These are phyloP conservation scores for Idaea dimidiata DNA, from an alignment of 2,888 invertebrate species.

Conservation along the genomic window DNA sequence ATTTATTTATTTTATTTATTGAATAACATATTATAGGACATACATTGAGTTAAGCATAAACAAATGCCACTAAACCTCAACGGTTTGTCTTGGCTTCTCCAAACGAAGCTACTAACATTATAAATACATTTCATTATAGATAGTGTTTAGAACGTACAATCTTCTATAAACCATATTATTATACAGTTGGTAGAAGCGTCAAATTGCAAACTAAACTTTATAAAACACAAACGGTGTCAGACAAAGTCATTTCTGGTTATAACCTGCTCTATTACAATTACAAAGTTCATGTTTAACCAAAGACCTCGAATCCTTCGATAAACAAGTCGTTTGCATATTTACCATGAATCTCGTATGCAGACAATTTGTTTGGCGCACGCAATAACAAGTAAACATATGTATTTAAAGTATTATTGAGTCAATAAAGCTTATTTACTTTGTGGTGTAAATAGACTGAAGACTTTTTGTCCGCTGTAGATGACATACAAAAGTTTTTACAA, in stretches of 20 bases:
- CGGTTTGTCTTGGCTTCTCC: no score
- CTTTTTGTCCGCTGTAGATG: not conserved
- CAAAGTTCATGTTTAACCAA: not conserved
- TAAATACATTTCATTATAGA: no score
- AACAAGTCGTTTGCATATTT: not conserved
- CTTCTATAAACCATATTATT: no score
- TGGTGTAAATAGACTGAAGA: not conserved
- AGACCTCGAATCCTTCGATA: not conserved
- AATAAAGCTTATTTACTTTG: not conserved
- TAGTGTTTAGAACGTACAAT: no score
- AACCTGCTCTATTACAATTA: not conserved
- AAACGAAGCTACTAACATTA: no score
- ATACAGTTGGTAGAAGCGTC: no score
- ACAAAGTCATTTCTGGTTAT: not conserved
- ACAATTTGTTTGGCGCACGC: not conserved
- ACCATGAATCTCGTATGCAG: not conserved
- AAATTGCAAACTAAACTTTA: no score
- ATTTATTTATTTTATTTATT: no score
- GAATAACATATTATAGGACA: no score
- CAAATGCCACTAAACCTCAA: no score
- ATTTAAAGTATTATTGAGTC: not conserved
- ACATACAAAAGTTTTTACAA: not conserved
- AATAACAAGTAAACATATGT: not conserved
- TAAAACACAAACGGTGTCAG: no score
- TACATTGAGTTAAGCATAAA: no score